Conservation (phyloP, 2,797 vertebrate species). For the Silurus aristotelis region DNA sequence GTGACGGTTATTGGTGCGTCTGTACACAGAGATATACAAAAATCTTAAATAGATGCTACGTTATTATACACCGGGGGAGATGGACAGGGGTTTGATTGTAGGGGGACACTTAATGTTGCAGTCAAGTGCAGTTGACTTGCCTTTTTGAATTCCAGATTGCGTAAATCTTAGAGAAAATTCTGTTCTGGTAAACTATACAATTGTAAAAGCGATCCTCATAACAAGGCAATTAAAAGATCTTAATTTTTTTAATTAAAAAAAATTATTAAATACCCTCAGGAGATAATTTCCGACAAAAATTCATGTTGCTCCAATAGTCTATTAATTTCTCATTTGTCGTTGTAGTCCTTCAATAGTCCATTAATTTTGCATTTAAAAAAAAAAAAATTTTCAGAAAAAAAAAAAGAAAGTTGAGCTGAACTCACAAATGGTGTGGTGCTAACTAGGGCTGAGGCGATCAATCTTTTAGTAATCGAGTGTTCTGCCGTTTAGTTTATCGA, state of each 20-base stretch:
- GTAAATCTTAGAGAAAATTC: background rate
- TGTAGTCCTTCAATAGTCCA: background rate
- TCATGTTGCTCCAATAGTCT: background rate
- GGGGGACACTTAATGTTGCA: background rate
- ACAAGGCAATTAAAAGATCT: background rate
- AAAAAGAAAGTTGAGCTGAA: background rate
- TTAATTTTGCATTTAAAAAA: background rate
- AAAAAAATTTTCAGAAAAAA: too few relatives aligned
- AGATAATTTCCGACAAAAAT: background rate
- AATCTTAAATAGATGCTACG: background rate
- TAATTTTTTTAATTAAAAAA: background rate
- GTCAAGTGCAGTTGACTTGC: background rate
- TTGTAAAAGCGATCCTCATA: background rate
- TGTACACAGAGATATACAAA: background rate
- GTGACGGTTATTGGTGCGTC: background rate
- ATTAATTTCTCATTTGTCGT: background rate
- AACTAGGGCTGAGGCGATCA: too few relatives aligned
- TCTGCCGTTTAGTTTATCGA: too few relatives aligned
- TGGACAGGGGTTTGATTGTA: background rate
- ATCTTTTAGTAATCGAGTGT: too few relatives aligned
- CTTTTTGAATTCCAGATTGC: background rate
- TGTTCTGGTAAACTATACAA: background rate
- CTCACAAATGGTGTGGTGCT: background rate
- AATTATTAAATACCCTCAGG: background rate
- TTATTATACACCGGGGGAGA: background rate